Evolutionary conservation across 2,797 vertebrate species (phyloP), one percentile per base, ranked within the genome.

Genomic region (Semaprochilodus insignis): DNA sequence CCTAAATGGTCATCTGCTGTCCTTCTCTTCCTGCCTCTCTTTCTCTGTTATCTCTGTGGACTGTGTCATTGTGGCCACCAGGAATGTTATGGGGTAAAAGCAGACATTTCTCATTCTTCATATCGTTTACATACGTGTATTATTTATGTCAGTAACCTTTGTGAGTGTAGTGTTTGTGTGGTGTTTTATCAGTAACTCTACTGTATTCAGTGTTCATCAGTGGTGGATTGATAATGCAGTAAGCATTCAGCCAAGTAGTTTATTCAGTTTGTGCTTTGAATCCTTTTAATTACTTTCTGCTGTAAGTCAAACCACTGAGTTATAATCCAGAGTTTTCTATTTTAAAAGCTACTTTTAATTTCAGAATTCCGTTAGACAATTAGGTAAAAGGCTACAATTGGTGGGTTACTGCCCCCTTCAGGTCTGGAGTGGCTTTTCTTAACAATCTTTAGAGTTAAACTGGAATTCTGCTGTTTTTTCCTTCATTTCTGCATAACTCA

Each of bases 11-110:
- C 15, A 92, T 94, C 70, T 87, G 87, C 79, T 93, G 88, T 91
- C 84, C 93, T 87, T 94, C 91, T 93, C 80, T 92, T 92, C 93
- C 92, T 93, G 89, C 88, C 89, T 92, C 74, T 62, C 87, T 93
- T 93, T 94, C 91, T 94, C 89, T 95, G 93, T 95, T 94, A 91
- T 94, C 94, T 93, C 94, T 94, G 92, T 94, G 94, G 93, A 95
- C 93, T 92, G 85, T 96, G 81, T 96, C 91, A 91, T 94, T 95
- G 92, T 95, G 92, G 91, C 92, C 90, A 76, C 93, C 94, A 96
- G 95, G 94, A 96, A 96, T 95, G 93, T 96, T 92, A 94, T 96
- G 94, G 95, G 95, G 95, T 96, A 96, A 96, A 85, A 92, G 88
- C 86, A 83, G 77, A 87, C 57, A 82, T 86, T 92, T 93, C 86